Evolutionary conservation across 2,888 invertebrate species (phyloP).

Genomic region (Hipparchia semele): DNA sequence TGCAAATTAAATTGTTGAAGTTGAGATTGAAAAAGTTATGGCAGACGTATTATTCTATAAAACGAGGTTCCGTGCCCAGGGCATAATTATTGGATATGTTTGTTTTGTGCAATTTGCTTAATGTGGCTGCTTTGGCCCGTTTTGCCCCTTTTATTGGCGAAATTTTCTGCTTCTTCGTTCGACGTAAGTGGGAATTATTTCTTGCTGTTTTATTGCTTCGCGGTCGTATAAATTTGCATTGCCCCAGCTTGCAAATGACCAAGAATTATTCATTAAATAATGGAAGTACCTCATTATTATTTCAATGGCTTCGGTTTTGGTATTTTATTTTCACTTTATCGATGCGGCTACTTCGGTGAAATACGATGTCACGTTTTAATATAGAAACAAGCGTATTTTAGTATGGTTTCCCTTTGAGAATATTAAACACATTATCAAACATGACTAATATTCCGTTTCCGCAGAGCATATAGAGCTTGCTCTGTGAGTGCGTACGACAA

Average conservation of each 20-base stretch:
- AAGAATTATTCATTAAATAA: slow-evolving; percentile 18
- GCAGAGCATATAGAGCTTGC: no score
- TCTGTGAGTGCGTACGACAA: no score
- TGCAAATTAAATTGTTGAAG: slow-evolving; percentile 80
- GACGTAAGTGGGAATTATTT: slow-evolving; percentile 64
- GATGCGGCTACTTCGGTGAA: neutral
- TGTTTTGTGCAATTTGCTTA: slow-evolving; percentile 71
- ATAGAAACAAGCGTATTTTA: no score
- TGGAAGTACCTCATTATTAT: slow-evolving; percentile 1
- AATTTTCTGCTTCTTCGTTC: slow-evolving; percentile 60
- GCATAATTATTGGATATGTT: slow-evolving; percentile 70
- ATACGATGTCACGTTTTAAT: no score
- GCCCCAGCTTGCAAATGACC: slow-evolving; percentile 19
- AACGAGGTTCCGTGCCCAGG: slow-evolving; percentile 60
- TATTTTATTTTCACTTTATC: neutral
- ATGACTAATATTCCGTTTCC: no score
- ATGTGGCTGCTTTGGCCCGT: slow-evolving; percentile 60
- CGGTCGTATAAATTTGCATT: slow-evolving; percentile 48
- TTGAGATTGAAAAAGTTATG: slow-evolving; percentile 81
- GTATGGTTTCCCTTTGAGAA: no score
- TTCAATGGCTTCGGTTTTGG: neutral
- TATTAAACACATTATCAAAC: no score
- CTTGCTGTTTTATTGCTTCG: slow-evolving; percentile 60
- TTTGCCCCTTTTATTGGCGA: slow-evolving; percentile 55
- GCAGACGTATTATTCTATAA: slow-evolving; percentile 70